Conservation (phyloP, 2,888 invertebrate species). For the Machimus atricapillus region DNA sequence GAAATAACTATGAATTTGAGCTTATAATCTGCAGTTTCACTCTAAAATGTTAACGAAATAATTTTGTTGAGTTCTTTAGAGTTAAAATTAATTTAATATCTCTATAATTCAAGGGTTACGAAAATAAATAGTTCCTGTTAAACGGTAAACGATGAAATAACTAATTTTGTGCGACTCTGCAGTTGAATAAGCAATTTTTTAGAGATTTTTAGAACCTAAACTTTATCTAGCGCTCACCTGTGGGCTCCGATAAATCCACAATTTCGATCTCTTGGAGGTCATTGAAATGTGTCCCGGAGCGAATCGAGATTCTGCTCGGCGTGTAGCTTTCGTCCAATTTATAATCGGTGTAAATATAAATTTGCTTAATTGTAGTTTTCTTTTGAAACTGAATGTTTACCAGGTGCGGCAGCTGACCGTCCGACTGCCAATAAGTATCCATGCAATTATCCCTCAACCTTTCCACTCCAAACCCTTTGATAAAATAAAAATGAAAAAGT, state of each 20-base stretch:
- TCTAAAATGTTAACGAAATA: too few species aligned
- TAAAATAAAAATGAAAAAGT: not conserved
- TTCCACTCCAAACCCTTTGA: conserved; percentile 93
- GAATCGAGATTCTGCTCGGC: conserved; percentile 90
- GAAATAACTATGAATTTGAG: not conserved
- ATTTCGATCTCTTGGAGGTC: conserved; percentile 96
- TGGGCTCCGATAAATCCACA: conserved; percentile 90
- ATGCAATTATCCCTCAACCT: conserved; percentile 93
- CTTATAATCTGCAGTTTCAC: not conserved
- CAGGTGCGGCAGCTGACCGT: conserved; percentile 96
- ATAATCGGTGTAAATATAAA: conserved; percentile 97
- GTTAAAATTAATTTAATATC: too few species aligned
- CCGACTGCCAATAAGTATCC: conserved; percentile 99
- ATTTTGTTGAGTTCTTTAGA: too few species aligned
- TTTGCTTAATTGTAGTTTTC: conserved; percentile 93
- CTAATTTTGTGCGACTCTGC: too few species aligned
- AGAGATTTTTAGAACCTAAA: too few species aligned
- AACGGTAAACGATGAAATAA: too few species aligned
- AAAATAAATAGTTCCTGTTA: too few species aligned
- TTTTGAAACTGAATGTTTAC: conserved; percentile 96
- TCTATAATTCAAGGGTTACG: too few species aligned
- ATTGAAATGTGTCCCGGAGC: conserved; percentile 95
- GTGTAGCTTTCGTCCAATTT: conserved; percentile 99
- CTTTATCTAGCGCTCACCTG: conserved; percentile 63
- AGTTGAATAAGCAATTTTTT: too few species aligned